These are phyloP conservation scores for Lasioglossum baleicum DNA, from an alignment of 1,140 invertebrate species.

Conservation along the genomic window DNA sequence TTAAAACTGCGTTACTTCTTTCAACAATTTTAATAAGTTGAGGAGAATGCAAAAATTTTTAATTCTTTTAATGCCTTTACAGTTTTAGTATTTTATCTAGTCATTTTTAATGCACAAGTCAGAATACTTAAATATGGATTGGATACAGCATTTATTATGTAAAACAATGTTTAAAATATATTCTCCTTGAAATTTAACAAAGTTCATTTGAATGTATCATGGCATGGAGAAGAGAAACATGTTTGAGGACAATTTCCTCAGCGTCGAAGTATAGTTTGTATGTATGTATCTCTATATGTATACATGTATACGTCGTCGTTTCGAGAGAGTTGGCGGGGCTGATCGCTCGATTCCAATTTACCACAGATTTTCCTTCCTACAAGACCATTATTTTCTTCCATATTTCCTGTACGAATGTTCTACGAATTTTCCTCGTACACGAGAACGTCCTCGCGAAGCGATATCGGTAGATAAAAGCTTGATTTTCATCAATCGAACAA, in stretches of 20 bases:
- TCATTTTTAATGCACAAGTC: too few relatives aligned
- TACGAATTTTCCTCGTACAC: not conserved
- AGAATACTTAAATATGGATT: too few relatives aligned
- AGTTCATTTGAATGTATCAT: not conserved
- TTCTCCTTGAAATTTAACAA: not conserved
- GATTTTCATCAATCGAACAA: constrained; percentile 28
- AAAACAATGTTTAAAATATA: too few relatives aligned
- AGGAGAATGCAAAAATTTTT: too few relatives aligned
- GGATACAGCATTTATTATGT: too few relatives aligned
- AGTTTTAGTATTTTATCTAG: too few relatives aligned
- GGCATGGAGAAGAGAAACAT: not conserved
- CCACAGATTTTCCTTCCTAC: constrained; percentile 26
- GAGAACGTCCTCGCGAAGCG: not conserved
- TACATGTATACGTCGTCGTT: not conserved
- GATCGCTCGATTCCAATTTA: constrained; percentile 32
- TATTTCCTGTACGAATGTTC: constrained; percentile 29
- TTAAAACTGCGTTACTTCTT: too few relatives aligned
- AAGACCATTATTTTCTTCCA: constrained; percentile 30
- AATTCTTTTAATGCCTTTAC: too few relatives aligned
- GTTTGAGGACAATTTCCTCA: not conserved
- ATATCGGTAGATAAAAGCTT: constrained; percentile 40
- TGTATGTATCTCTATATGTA: not conserved
- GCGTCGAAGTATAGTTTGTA: constrained; percentile 18
- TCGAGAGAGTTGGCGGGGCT: not conserved
- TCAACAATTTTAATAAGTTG: too few relatives aligned